Percentiles rank a stretch among this genome's conserved stretches.
Conservation (phyloP, 2,113 vertebrate species). For the Epinephelus cyanopodus region DNA sequence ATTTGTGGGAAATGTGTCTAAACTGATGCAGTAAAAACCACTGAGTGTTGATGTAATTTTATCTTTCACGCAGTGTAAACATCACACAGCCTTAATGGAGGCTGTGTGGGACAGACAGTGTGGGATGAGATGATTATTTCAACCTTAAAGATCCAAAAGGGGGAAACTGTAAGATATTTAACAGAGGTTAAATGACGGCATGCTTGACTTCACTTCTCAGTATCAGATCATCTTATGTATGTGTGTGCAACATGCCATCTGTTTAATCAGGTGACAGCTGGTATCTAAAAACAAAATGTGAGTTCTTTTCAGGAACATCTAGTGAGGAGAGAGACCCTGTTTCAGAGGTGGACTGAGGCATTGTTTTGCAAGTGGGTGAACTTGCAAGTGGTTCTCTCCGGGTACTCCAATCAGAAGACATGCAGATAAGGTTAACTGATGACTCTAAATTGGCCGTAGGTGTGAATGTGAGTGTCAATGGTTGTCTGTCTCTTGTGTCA, state of each 20-base stretch:
- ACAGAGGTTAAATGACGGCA: background rate
- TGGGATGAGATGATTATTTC: background rate
- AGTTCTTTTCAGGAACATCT: background rate
- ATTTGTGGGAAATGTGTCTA: background rate
- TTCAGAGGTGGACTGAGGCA: background rate
- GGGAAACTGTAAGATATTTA: background rate
- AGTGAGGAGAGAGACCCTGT: background rate
- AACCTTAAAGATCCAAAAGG: background rate
- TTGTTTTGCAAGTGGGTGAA: too few relatives aligned
- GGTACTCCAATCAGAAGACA: too few relatives aligned
- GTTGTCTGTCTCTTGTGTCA: too few relatives aligned
- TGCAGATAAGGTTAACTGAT: too few relatives aligned
- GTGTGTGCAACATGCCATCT: background rate
- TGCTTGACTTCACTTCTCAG: too few relatives aligned
- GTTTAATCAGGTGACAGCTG: background rate
- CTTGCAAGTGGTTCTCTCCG: too few relatives aligned
- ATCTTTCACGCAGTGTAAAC: background rate
- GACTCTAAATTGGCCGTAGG: too few relatives aligned
- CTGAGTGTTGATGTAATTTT: too few relatives aligned
- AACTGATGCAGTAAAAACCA: background rate
- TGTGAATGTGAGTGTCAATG: too few relatives aligned
- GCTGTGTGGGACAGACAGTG: background rate
- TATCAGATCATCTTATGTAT: too few relatives aligned
- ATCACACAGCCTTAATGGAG: background rate
- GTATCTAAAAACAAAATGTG: background rate